These are phyloP conservation scores for Lacanobia oleracea DNA, from an alignment of 2,888 invertebrate species.

Conservation along the genomic window DNA sequence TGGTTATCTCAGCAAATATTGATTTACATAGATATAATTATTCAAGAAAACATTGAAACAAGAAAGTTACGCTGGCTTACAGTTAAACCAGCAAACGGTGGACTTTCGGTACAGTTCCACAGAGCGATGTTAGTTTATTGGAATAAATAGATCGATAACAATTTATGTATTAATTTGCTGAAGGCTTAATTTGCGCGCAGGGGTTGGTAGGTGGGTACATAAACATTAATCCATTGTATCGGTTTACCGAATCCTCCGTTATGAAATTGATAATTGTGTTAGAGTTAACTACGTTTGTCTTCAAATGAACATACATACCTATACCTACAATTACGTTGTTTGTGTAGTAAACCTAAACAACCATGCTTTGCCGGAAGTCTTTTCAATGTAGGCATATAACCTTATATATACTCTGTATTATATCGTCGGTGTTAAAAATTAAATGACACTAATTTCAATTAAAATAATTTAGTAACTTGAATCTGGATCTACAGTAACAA, in stretches of 20 bases:
- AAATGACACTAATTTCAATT: not conserved
- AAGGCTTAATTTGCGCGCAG: slow-evolving; percentile 28
- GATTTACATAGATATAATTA: slow-evolving; percentile 17
- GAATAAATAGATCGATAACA: slow-evolving; percentile 24
- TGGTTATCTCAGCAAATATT: slow-evolving; percentile 13
- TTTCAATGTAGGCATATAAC: too few relatives aligned
- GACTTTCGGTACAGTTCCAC: not conserved
- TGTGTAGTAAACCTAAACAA: not conserved
- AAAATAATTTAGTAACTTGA: too few relatives aligned
- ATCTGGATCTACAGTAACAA: too few relatives aligned
- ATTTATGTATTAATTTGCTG: slow-evolving; percentile 41
- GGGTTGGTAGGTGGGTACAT: slow-evolving; percentile 39
- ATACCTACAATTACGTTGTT: slow-evolving; percentile 6
- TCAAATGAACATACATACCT: slow-evolving; percentile 5
- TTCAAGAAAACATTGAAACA: slow-evolving; percentile 22
- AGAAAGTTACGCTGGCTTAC: not conserved
- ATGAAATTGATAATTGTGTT: slow-evolving; percentile 37
- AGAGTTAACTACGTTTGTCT: slow-evolving; percentile 25
- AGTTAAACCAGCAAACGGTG: slow-evolving; percentile 4
- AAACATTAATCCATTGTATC: slow-evolving; percentile 50
- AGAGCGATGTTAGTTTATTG: slow-evolving; percentile 14
- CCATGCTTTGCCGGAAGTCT: not conserved
- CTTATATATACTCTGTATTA: too few relatives aligned
- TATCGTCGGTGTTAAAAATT: not conserved
- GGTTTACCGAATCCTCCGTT: slow-evolving; percentile 40